phyloP scores from a whole-genome alignment of 1,140 invertebrate genomes.

The Bombus breviceps region DNA sequence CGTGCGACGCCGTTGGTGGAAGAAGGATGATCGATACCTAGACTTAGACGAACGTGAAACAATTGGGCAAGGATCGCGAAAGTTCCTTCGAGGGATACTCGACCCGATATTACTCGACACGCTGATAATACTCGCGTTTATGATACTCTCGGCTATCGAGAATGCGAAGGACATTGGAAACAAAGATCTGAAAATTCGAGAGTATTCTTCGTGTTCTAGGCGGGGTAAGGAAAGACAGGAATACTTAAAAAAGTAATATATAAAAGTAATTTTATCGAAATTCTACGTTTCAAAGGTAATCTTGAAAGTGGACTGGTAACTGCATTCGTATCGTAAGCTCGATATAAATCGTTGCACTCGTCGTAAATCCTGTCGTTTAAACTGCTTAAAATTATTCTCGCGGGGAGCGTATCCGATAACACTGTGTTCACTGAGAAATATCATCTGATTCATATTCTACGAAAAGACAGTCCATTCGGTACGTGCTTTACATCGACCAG shows the following conservation, averaged over 20 bases:
- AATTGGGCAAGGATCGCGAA: too few species aligned
- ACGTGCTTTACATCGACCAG: constrained; percentile 15
- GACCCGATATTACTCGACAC: too few species aligned
- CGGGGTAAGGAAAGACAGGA: not conserved
- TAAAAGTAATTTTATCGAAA: not conserved
- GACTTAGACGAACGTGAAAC: too few species aligned
- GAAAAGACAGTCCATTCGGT: constrained; percentile 25
- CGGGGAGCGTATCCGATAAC: not conserved
- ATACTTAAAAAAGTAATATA: too few species aligned
- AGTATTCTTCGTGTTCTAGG: not conserved
- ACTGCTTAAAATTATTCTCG: constrained; percentile 22
- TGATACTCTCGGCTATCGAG: too few species aligned
- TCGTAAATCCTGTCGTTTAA: constrained; percentile 8
- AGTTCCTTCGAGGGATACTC: too few species aligned
- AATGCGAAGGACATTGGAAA: not conserved
- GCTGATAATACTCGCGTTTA: too few species aligned
- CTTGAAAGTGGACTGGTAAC: not conserved
- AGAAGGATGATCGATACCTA: too few species aligned
- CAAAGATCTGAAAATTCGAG: not conserved
- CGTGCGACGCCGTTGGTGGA: too few species aligned
- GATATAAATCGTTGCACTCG: not conserved
- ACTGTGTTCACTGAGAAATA: constrained; percentile 6
- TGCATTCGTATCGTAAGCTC: not conserved
- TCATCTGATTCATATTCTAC: constrained; percentile 26
- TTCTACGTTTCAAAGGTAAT: not conserved